Percentiles rank a stretch among this genome's conserved stretches.
These are phyloP conservation scores for Lucifuga dentata DNA, from an alignment of 2,113 vertebrate species.

Conservation along the genomic window DNA sequence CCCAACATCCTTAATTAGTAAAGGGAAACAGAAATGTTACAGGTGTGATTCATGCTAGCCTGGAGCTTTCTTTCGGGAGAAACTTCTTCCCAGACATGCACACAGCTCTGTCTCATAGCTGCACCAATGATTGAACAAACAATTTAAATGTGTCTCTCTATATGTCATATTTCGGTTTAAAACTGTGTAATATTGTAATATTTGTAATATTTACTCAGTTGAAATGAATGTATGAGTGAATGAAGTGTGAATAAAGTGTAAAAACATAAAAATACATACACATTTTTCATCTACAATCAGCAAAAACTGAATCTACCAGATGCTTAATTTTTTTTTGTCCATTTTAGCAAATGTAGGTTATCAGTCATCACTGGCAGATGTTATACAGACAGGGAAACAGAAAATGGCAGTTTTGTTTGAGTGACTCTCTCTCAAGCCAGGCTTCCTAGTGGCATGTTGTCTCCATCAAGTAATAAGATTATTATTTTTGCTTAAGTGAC, in stretches of 20 bases:
- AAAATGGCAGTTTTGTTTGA: conserved; percentile 61
- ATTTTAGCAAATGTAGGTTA: conserved; percentile 58
- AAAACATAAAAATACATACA: conserved; percentile 11
- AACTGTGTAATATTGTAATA: no score
- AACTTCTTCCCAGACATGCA: not conserved
- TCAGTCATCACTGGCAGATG: conserved; percentile 64
- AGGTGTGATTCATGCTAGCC: conserved; percentile 35
- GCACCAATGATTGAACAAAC: conserved; percentile 3
- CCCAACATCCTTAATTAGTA: conserved; percentile 47
- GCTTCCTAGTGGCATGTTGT: conserved; percentile 63
- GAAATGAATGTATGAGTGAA: not conserved
- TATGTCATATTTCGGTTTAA: no score
- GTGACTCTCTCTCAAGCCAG: conserved; percentile 41
- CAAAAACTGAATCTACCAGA: conserved; percentile 16
- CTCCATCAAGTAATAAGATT: conserved; percentile 69
- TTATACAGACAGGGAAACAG: conserved; percentile 43
- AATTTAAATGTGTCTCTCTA: conserved; percentile 12
- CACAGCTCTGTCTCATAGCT: conserved; percentile 9
- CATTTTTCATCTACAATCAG: conserved; percentile 29
- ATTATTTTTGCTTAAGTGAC: conserved; percentile 67
- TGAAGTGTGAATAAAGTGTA: conserved; percentile 10
- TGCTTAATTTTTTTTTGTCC: conserved; percentile 45
- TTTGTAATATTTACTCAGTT: no score
- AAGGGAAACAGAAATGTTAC: conserved; percentile 28
- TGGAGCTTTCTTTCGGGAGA: conserved; percentile 2